These are phyloP conservation scores for Steatocranus sp. DNA, from an alignment of 2,797 vertebrate species.

Conservation along the genomic window DNA sequence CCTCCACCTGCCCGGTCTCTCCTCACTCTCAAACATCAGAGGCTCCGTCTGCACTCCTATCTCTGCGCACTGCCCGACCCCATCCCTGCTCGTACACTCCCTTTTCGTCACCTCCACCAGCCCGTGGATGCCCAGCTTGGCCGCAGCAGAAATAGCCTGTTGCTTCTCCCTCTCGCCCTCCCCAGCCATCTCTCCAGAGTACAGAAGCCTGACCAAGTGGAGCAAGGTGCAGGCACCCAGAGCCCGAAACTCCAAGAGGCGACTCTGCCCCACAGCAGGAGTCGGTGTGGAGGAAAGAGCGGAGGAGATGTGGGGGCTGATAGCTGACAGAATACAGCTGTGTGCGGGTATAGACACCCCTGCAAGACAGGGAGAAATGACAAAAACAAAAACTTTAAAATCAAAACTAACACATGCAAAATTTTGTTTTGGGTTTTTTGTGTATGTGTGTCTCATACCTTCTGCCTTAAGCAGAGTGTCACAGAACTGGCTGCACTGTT, in stretches of 20 bases:
- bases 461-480: slow-evolving; percentile 70
- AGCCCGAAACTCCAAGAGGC: slow-evolving; percentile 60
- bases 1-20: neutral
- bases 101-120: slow-evolving; percentile 58
- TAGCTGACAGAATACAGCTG: slow-evolving; percentile 73
- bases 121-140: slow-evolving; percentile 62
- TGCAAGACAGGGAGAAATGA: slow-evolving; percentile 24
- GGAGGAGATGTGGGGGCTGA: slow-evolving; percentile 68
- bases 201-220: slow-evolving; percentile 67
- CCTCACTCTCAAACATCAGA: neutral
- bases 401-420: neutral
- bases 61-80: neutral
- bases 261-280: slow-evolving; percentile 49
- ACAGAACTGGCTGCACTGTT: slow-evolving; percentile 70
- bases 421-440: neutral
- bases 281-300: slow-evolving; percentile 45
- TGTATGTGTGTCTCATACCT: slow-evolving; percentile 42
- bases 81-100: neutral
- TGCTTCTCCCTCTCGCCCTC: slow-evolving; percentile 60
- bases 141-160: slow-evolving; percentile 64
- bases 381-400: neutral
- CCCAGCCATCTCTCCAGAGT: slow-evolving; percentile 70
- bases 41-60: slow-evolving; percentile 58
- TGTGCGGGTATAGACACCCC: slow-evolving; percentile 74
- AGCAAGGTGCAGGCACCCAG: slow-evolving; percentile 61